Evolutionary conservation across 2,797 vertebrate genomes (phyloP).

Genomic region (Phoebastria nigripes): DNA sequence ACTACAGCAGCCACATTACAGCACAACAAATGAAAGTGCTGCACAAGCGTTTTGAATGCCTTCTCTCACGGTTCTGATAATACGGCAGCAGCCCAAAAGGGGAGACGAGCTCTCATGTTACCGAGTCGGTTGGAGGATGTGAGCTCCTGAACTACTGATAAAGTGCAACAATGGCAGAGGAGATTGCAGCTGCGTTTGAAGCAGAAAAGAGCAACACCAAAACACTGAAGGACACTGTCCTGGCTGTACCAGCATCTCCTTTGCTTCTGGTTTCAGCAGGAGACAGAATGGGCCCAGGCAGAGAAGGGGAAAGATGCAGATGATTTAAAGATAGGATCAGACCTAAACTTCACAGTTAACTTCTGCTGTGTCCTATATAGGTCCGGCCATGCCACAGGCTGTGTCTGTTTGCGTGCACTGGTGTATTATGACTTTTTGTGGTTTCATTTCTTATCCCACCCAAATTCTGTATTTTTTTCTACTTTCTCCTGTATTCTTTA

Average conservation of each 20-base stretch:
- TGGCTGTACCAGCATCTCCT: background rate
- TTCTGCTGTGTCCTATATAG: background rate
- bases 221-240: background rate
- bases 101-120: background rate
- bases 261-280: background rate
- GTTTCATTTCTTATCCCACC: background rate
- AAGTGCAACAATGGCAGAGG: background rate
- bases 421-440: background rate
- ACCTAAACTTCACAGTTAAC: background rate
- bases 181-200: background rate
- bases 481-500: background rate
- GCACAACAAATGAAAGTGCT: slow-evolving; percentile 62
- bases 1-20: slow-evolving; percentile 30
- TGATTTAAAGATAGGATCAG: background rate
- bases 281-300: background rate
- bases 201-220: background rate
- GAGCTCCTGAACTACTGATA: background rate
- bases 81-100: background rate
- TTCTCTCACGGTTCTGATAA: background rate
- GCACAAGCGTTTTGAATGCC: slow-evolving; percentile 38
- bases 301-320: background rate
- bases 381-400: background rate
- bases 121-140: background rate
- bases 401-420: background rate
- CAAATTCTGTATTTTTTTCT: background rate